Evolutionary conservation across 2,888 invertebrate species (phyloP).

Genomic region (Ichneumoninae sp.): DNA sequence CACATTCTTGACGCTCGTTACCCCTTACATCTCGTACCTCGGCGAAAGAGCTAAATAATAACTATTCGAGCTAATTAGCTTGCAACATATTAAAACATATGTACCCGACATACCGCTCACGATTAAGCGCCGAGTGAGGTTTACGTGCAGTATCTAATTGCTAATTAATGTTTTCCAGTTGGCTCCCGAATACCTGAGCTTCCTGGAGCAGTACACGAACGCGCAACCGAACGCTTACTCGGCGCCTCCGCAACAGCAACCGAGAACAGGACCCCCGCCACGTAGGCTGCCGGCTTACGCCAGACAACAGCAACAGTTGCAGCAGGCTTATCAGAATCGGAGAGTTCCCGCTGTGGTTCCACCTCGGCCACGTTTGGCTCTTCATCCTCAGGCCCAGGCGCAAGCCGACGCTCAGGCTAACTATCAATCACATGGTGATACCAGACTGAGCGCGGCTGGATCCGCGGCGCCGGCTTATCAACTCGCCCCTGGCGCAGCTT

Average conservation of each 20-base stretch:
- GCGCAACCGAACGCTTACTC: slow-evolving; percentile 71
- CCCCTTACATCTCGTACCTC: background rate
- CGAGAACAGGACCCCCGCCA: slow-evolving; percentile 68
- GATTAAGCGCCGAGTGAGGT: background rate
- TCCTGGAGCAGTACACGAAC: slow-evolving; percentile 78
- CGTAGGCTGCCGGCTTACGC: slow-evolving; percentile 78
- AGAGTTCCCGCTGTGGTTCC: slow-evolving; percentile 79
- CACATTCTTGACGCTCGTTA: slow-evolving; percentile 6
- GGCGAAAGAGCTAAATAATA: background rate
- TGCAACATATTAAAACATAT: background rate
- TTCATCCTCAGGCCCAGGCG: slow-evolving; percentile 77
- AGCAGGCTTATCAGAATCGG: slow-evolving; percentile 80
- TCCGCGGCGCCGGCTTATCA: slow-evolving; percentile 74
- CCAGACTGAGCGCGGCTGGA: slow-evolving; percentile 72
- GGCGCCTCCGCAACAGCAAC: slow-evolving; percentile 52
- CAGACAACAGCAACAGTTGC: slow-evolving; percentile 80
- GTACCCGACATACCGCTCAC: background rate
- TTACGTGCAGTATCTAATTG: slow-evolving; percentile 13
- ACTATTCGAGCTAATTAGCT: slow-evolving; percentile 32
- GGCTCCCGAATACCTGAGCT: slow-evolving; percentile 79
- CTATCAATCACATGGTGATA: slow-evolving; percentile 76
- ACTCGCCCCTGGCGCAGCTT: slow-evolving; percentile 68
- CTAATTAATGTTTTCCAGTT: slow-evolving; percentile 74
- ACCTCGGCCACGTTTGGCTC: slow-evolving; percentile 76
- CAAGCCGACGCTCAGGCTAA: slow-evolving; percentile 77